phyloP scores from a whole-genome alignment of 2,888 invertebrate species.

The Spisula solida region DNA sequence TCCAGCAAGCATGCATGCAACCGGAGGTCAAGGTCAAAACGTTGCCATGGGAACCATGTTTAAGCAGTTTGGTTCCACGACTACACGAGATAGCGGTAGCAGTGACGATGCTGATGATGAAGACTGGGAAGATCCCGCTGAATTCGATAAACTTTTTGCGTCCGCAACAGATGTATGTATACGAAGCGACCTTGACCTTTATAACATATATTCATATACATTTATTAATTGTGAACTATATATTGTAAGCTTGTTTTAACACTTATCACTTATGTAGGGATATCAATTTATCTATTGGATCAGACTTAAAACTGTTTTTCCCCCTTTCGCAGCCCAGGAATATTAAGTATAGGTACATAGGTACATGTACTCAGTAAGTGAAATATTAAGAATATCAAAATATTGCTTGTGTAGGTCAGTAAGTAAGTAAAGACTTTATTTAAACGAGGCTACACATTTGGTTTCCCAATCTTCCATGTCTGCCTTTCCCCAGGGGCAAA shows the following conservation, averaged over 20 bases:
- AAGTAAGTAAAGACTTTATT: too few relatives aligned
- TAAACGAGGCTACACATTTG: too few relatives aligned
- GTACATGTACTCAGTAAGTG: too few relatives aligned
- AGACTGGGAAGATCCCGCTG: slow-evolving; percentile 52
- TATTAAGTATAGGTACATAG: too few relatives aligned
- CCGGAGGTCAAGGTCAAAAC: slow-evolving; percentile 45
- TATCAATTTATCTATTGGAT: too few relatives aligned
- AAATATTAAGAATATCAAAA: too few relatives aligned
- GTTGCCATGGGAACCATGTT: slow-evolving; percentile 64
- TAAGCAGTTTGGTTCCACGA: slow-evolving; percentile 65
- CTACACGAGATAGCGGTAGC: slow-evolving; percentile 43
- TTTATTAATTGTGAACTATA: not conserved
- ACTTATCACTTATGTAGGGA: too few relatives aligned
- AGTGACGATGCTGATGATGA: slow-evolving; percentile 57
- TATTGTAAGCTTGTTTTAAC: not conserved
- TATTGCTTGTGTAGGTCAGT: too few relatives aligned
- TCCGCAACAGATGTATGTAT: slow-evolving; percentile 63
- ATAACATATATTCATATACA: not conserved
- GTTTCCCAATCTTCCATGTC: too few relatives aligned
- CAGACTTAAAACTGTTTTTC: too few relatives aligned
- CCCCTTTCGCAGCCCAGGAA: too few relatives aligned
- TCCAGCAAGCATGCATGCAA: slow-evolving; percentile 22
- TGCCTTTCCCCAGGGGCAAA: too few relatives aligned
- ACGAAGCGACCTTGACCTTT: not conserved
- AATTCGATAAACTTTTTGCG: slow-evolving; percentile 52